A percentile compares a stretch with the other conserved stretches of the same genome.
Conservation (phyloP, 2,797 vertebrate species). For the Galaxias olidus region DNA sequence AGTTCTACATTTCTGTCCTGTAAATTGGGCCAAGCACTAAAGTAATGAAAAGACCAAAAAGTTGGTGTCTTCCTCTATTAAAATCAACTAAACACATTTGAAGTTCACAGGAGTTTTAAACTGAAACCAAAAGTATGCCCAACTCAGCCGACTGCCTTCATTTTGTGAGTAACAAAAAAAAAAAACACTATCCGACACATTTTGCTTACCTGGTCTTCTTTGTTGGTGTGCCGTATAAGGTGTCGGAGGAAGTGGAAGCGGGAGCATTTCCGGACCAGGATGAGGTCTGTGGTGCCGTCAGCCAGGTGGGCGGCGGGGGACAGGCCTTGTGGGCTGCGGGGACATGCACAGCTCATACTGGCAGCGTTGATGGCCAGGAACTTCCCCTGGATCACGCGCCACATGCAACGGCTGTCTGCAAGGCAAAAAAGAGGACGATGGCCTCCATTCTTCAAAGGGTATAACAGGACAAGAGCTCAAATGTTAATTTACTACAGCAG, state of each 20-base stretch:
- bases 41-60: no score
- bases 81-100: no score
- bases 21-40: no score
- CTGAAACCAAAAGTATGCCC: no score
- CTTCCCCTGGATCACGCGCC: constrained; percentile 88
- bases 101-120: no score
- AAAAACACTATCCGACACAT: no score
- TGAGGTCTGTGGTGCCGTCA: constrained; percentile 92
- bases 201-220: constrained; percentile 84
- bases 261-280: constrained; percentile 93
- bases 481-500: no score
- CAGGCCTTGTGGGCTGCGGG: constrained; percentile 89
- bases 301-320: constrained; percentile 94
- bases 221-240: constrained; percentile 90
- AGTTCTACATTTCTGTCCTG: no score
- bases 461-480: no score
- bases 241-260: constrained; percentile 88
- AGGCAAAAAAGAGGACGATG: constrained; percentile 6
- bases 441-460: background rate
- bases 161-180: no score
- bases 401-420: constrained; percentile 77
- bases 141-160: no score
- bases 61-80: no score
- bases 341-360: constrained; percentile 94
- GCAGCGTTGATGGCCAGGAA: constrained; percentile 94